A percentile compares a stretch with the other conserved stretches of the same genome.
Conservation (phyloP, 2,888 invertebrate species). For the Chouioia cunea region DNA sequence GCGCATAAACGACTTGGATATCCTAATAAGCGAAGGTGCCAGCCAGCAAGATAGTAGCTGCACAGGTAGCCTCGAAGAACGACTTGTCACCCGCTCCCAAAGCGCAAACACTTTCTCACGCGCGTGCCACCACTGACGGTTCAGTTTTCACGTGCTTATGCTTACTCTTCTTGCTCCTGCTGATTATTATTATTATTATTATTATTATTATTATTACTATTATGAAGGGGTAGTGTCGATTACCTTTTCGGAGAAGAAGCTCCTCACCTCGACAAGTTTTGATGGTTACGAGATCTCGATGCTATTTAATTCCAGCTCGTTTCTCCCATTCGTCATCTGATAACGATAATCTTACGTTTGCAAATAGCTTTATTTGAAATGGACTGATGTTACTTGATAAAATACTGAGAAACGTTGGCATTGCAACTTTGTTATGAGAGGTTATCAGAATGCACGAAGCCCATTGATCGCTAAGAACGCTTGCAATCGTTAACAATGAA, state of each 20-base stretch:
- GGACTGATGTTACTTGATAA: too few relatives aligned
- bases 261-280: conserved; percentile 18
- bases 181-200: not conserved
- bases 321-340: not conserved
- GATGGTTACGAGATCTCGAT: conserved; percentile 39
- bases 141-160: not conserved
- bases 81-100: conserved; percentile 18
- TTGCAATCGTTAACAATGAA: too few relatives aligned
- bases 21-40: conserved; percentile 51
- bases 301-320: conserved; percentile 15
- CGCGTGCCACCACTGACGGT: not conserved
- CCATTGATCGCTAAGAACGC: too few relatives aligned
- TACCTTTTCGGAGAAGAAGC: conserved; percentile 38
- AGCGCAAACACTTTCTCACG: conserved; percentile 18
- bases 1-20: conserved; percentile 53
- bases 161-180: not conserved
- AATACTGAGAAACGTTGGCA: too few relatives aligned
- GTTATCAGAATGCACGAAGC: too few relatives aligned
- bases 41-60: not conserved
- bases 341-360: too few relatives aligned
- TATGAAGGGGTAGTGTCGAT: conserved; percentile 7
- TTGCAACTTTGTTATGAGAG: too few relatives aligned
- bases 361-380: too few relatives aligned
- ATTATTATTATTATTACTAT: conserved; percentile 5
- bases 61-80: conserved; percentile 42